Evolutionary conservation across 2,888 invertebrate species (phyloP).

Genomic region (Drosophila meridiana): DNA sequence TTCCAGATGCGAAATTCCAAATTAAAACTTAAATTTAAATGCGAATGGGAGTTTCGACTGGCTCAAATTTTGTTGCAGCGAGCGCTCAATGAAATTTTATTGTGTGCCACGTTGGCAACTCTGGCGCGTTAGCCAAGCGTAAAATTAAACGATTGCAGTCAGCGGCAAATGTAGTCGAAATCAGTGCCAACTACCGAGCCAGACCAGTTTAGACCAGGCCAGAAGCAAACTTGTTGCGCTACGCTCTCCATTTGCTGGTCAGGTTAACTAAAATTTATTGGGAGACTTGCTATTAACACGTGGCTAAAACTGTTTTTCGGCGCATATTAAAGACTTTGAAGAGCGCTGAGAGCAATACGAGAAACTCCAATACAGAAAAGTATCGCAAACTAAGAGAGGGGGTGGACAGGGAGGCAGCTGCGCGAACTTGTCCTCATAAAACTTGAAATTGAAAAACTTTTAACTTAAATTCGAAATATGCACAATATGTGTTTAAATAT

Average conservation of each 20-base stretch:
- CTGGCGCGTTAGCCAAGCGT: slow-evolving; percentile 57
- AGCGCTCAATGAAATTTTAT: slow-evolving; percentile 71
- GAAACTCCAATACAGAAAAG: slow-evolving; percentile 26
- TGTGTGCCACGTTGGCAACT: slow-evolving; percentile 59
- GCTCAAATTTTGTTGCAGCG: slow-evolving; percentile 39
- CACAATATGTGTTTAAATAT: slow-evolving; percentile 20
- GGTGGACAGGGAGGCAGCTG: slow-evolving; percentile 12
- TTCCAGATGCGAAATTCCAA: slow-evolving; percentile 26
- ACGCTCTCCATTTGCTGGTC: slow-evolving; percentile 1
- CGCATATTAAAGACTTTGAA: slow-evolving; percentile 39
- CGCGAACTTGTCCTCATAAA: slow-evolving; percentile 78
- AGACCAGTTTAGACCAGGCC: slow-evolving; percentile 10
- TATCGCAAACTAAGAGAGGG: background rate
- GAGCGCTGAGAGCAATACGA: slow-evolving; percentile 47
- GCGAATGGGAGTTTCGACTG: background rate
- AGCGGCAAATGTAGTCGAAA: slow-evolving; percentile 44
- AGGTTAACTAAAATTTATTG: slow-evolving; percentile 31
- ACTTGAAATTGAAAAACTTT: slow-evolving; percentile 81
- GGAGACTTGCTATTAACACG: slow-evolving; percentile 46
- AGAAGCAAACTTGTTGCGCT: slow-evolving; percentile 47
- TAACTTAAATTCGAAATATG: slow-evolving; percentile 72
- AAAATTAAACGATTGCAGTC: slow-evolving; percentile 69
- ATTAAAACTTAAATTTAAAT: slow-evolving; percentile 50
- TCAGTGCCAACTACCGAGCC: slow-evolving; percentile 40
- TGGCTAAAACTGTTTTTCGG: slow-evolving; percentile 36